phyloP scores from a whole-genome alignment of 2,113 vertebrate genomes.

The Penelope pileata region DNA sequence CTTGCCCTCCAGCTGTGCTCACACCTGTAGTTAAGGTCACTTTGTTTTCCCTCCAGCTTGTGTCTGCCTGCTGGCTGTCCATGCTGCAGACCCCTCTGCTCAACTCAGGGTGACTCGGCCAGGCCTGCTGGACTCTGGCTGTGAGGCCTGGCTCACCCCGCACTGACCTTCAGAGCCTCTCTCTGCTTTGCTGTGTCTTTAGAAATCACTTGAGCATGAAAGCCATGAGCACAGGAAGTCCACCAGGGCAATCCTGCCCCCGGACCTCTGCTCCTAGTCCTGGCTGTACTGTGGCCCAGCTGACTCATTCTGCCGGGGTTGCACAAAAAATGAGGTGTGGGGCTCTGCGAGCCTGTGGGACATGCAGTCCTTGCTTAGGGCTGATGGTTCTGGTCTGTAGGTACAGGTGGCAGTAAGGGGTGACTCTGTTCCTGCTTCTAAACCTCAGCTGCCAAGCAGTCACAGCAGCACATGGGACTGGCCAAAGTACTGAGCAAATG shows the following conservation, averaged over 20 bases:
- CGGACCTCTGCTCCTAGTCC: background rate
- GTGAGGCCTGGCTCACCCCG: background rate
- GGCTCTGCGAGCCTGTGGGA: background rate
- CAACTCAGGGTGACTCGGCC: conserved; percentile 12
- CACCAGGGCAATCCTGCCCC: background rate
- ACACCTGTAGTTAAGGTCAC: background rate
- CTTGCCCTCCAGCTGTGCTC: background rate
- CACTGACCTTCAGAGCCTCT: background rate
- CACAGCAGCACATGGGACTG: background rate
- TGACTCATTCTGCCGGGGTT: background rate
- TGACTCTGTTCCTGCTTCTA: background rate
- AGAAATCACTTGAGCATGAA: conserved; percentile 48
- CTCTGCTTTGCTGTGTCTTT: conserved; percentile 23
- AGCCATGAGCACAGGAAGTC: conserved; percentile 11
- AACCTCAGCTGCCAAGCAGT: background rate
- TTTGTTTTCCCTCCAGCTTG: background rate
- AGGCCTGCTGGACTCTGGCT: background rate
- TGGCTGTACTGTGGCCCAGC: background rate
- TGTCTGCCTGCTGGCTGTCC: background rate
- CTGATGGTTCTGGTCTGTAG: background rate
- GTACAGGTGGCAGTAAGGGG: background rate
- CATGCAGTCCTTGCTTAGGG: background rate
- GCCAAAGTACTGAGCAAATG: background rate
- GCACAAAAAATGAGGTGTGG: background rate
- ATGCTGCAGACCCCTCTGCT: background rate